Base-by-base conservation (phyloP, 2,797 vertebrate genomes). In the Manis pentadactyla region DNA sequence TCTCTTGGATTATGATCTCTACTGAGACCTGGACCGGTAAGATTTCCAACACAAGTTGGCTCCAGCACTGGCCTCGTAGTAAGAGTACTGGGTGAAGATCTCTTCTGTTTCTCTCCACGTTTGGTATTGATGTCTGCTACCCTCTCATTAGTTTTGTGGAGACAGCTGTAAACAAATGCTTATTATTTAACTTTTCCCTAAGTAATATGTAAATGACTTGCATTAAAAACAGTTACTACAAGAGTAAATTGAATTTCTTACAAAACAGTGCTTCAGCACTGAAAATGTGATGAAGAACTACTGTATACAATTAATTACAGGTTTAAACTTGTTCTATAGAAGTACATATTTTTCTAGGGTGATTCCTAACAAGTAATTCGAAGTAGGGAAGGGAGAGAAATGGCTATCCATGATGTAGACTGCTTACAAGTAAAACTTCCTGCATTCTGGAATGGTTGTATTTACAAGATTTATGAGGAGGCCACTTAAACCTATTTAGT, bases 91-190 rank as follows among this genome's bases (percentile, higher is more conserved):
- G 99, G 98, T 21, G 99, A 97, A 14, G 99, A 98, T 90, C 98
- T 99, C 97, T 96, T 99, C 96, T 98, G 98, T 29, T 98, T 98
- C 85, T 99, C 99, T 21, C 98, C 97, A 0, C 99, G 97, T 97
- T 99, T 99, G 15, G 98, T 91, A 5, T 98, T 99, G 96, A 99
- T 98, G 93, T 99, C 99, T 11, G 98, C 93, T 21, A 99, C 98
- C 17, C 97, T 99, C 90, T 99, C 99, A 81, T 99, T 99, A 96
- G 99, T 97, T 97, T 99, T 99, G 98, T 51, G 95, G 97, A 98
- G 96, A 86, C 39, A 87, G 34, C 0, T 87, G 51, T 97, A 61
- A 17, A 75, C 61, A 93, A 46, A 92, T 37, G 81, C 19, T 83
- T 49, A 95, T 13, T 46, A 46, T 46, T 46, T 46, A 46, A 31